Conservation (phyloP, 2,113 vertebrate species). For the Diphyllodes magnificus region DNA sequence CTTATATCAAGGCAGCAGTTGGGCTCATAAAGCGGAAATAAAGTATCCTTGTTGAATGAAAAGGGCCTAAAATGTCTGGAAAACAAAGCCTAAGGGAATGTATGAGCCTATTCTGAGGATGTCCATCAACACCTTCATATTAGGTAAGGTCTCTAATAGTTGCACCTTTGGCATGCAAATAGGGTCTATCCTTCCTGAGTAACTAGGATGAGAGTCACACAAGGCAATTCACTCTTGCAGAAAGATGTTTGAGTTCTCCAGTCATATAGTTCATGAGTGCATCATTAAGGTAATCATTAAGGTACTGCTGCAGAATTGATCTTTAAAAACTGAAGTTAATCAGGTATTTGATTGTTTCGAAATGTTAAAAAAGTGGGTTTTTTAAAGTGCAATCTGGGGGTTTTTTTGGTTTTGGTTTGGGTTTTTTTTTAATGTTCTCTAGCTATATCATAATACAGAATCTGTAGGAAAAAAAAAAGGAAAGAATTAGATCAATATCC, state of each 20-base stretch:
- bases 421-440: not conserved
- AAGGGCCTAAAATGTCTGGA: not conserved
- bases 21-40: not conserved
- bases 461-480: not conserved
- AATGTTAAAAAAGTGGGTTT: accelerated
- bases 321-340: not conserved
- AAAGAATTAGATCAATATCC: not conserved
- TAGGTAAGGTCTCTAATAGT: not conserved
- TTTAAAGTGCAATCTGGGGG: not conserved
- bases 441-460: not conserved
- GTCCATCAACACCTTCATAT: not conserved
- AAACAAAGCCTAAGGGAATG: not conserved
- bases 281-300: not conserved
- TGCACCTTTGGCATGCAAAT: not conserved
- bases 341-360: not conserved
- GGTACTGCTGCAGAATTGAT: not conserved
- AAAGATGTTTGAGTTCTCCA: not conserved
- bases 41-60: not conserved
- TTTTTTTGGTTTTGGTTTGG: not conserved
- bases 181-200: not conserved
- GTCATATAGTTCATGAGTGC: not conserved
- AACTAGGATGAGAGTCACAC: not conserved
- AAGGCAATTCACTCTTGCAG: not conserved
- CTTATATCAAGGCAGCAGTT: not conserved
- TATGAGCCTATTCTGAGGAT: not conserved